phyloP scores from a whole-genome alignment of 2,888 invertebrate species.

The Odontothrips loti region DNA sequence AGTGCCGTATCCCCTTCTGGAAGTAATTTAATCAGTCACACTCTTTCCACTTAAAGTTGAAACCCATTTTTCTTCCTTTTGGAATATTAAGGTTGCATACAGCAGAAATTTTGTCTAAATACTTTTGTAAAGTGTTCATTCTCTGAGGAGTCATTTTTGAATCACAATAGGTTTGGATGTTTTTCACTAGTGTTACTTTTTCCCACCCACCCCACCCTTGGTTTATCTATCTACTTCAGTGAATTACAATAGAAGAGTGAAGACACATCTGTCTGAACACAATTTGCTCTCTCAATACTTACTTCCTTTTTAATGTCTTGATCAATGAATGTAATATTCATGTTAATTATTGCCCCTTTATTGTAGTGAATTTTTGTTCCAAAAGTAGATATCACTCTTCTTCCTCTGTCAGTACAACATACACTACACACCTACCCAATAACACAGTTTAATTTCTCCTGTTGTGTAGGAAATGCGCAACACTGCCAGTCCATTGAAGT shows the following conservation, averaged over 20 bases:
- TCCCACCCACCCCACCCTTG: too few species aligned
- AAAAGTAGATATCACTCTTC: not conserved
- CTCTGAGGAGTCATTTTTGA: too few species aligned
- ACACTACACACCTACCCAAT: constrained; percentile 3
- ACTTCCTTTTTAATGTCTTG: not conserved
- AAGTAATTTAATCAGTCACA: not conserved
- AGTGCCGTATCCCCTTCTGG: constrained; percentile 3
- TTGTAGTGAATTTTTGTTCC: not conserved
- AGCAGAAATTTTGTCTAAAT: too few species aligned
- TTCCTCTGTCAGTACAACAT: constrained; percentile 8
- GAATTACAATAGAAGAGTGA: too few species aligned
- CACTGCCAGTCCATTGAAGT: not conserved
- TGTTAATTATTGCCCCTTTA: too few species aligned
- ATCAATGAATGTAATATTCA: too few species aligned
- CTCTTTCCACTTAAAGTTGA: not conserved
- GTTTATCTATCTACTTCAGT: too few species aligned
- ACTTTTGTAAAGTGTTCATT: too few species aligned
- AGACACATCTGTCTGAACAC: not conserved
- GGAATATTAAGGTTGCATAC: too few species aligned
- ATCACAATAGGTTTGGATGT: too few species aligned
- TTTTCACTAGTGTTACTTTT: too few species aligned
- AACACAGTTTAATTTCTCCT: constrained; percentile 16
- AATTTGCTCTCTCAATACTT: not conserved
- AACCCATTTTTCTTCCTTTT: too few species aligned
- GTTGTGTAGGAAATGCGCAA: constrained; percentile 1